Evolutionary conservation across 2,113 vertebrate genomes (phyloP), one percentile per base, ranked within the genome.

Genomic region (Spilogale gracilis): DNA sequence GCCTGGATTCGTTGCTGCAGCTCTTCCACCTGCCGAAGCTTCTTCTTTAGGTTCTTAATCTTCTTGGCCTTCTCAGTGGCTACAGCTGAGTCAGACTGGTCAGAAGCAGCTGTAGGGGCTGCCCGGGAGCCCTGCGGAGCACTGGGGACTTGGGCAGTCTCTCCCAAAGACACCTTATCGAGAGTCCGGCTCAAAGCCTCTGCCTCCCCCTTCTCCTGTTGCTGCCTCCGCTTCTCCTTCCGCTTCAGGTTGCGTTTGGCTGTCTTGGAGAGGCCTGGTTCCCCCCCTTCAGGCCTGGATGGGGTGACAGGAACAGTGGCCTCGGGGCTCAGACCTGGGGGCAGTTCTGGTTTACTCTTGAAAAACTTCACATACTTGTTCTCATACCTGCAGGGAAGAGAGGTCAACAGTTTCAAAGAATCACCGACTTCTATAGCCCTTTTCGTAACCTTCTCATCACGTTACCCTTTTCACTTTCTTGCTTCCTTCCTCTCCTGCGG

Each of bases 291-390:
- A 11, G 7, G 95, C 91, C 86, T 97, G 65, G 94, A 92, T 23
- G 98, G 97, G 27, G 99, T 97, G 52, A 94, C 18, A 3, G 98
- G 95, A 0, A 92, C 82, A 0, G 97, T 96, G 0, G 99, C 99
- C 5, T 99, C 98, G 0, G 97, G 98, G 96, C 91, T 99, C 98
- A 99, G 98, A 38, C 99, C 99, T 0, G 99, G 99, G 0, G 99
- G 99, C 63, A 99, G 98, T 71, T 99, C 99, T 0, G 99, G 99
- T 98, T 99, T 99, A 98, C 99, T 99, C 98, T 99, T 99, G 98
- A 99, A 99, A 97, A 99, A 99, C 98, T 99, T 99, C 38, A 99
- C 99, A 83, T 99, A 99, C 93, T 99, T 99, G 98, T 99, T 99
- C 98, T 99, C 99, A 93, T 99, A 99, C 50, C 99, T 99, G 98